Evolutionary conservation across 2,888 invertebrate species (phyloP).

Genomic region (Eupithecia tripunctaria): DNA sequence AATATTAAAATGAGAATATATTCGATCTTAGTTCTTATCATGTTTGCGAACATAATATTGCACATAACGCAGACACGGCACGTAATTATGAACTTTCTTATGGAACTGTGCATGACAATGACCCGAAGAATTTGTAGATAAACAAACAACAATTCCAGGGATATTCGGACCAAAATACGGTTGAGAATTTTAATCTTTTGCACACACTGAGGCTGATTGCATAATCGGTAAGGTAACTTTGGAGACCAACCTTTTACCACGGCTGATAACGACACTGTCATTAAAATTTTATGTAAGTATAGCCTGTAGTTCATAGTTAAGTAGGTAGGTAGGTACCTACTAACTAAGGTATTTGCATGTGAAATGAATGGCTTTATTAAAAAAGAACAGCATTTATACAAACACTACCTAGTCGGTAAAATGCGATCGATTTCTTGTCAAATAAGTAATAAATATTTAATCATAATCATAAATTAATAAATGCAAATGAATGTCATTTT

Average conservation of each 20-base stretch:
- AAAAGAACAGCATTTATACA: too few relatives aligned
- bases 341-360: too few relatives aligned
- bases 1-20: not conserved
- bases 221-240: not conserved
- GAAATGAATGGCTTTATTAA: too few relatives aligned
- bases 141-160: not conserved
- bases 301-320: too few relatives aligned
- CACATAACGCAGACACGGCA: not conserved
- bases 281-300: not conserved
- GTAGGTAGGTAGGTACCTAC: not conserved
- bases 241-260: not conserved
- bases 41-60: not conserved
- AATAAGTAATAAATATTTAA: too few relatives aligned
- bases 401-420: too few relatives aligned
- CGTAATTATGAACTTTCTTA: not conserved
- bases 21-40: not conserved
- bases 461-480: too few relatives aligned
- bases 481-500: too few relatives aligned
- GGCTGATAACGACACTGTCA: not conserved
- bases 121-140: not conserved
- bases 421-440: too few relatives aligned
- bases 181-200: slow-evolving; percentile 2
- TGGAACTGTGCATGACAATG: not conserved
- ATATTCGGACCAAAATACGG: not conserved
- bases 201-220: not conserved